A percentile compares a stretch with the other conserved stretches of the same genome.
Evolutionary conservation across 2,888 invertebrate species (phyloP).

Genomic region (Incurvaria masculella): DNA sequence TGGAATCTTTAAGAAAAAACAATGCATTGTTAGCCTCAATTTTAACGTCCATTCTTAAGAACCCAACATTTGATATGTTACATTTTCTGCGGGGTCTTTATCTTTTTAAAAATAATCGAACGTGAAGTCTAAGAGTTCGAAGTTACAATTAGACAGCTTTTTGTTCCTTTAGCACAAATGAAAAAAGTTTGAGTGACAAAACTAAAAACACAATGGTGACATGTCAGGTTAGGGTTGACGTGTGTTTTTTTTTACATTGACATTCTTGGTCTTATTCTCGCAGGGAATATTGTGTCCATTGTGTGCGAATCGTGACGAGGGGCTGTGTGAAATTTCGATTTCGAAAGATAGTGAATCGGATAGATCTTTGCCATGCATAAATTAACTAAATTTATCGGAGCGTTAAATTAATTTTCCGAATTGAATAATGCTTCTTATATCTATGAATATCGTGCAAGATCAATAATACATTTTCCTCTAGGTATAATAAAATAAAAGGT

Average conservation of each 20-base stretch:
- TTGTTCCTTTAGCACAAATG: conserved; percentile 38
- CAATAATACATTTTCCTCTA: too few relatives aligned
- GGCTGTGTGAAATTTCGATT: conserved; percentile 34
- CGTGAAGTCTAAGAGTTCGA: conserved; percentile 47
- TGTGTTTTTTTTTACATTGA: conserved; percentile 24
- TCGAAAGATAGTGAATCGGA: conserved; percentile 22
- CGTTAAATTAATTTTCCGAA: conserved; percentile 50
- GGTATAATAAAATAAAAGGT: too few relatives aligned
- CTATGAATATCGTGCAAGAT: too few relatives aligned
- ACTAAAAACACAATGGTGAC: conserved; percentile 44
- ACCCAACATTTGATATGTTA: neutral
- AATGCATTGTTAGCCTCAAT: neutral
- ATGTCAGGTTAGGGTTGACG: conserved; percentile 47
- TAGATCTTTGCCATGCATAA: conserved; percentile 48
- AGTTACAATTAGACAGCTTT: conserved; percentile 52
- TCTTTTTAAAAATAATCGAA: conserved; percentile 40
- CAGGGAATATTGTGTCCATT: conserved; percentile 46
- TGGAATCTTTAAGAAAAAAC: neutral
- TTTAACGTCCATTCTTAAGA: neutral
- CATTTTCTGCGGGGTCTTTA: conserved; percentile 5
- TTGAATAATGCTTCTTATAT: too few relatives aligned
- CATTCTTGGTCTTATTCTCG: conserved; percentile 23
- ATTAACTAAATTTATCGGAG: conserved; percentile 38
- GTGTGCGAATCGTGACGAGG: conserved; percentile 46
- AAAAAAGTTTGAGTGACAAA: conserved; percentile 47